Evolutionary conservation across 2,888 invertebrate genomes (phyloP), one percentile per base, ranked within the genome.

Genomic region (Iphiclides podalirius): DNA sequence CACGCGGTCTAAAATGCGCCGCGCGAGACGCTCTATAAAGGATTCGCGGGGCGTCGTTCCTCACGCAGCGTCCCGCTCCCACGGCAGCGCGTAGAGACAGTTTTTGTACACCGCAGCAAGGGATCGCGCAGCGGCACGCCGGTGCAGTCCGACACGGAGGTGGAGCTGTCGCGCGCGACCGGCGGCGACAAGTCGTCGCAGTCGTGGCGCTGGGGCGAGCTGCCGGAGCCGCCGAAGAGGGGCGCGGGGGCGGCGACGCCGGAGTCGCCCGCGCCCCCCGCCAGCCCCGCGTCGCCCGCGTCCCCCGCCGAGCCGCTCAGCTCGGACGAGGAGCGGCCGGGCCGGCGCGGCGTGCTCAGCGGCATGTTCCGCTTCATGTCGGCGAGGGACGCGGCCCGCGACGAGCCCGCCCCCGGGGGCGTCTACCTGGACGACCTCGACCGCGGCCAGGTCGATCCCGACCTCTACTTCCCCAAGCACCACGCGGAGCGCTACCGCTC

Each of bases 351-450:
- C 33, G 95, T 96, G 91, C 90, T 97, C 55, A 94, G 95, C 72
- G 95, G 95, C 64, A 95, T 98, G 94, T 95, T 98, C 79, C 95
- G 95, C 59, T 98, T 98, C 80, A 98, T 98, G 94, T 70, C 90
- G 48, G 66, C 79, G 28, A 69, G 75, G 34, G 83, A 82, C 39
- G 3, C 20, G 20, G 70, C 72, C 7, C 58, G 28, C 4, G 28
- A 66, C 12, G 70, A 71, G 65, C 90, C 90, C 16, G 91, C 91
- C 66, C 87, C 92, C 9, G 95, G 95, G 61, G 96, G 96, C 47
- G 94, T 98, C 59, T 98, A 98, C 80, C 90, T 98, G 52, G 97
- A 97, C 47, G 98, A 98, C 70, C 90, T 97, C 53, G 96, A 96
- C 72, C 92, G 95, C 17, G 96, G 96, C 43, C 93, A 94, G 66